Evolutionary conservation across 2,797 vertebrate genomes (phyloP), one percentile per base, ranked within the genome.

Genomic region (Chromobotia macracanthus): DNA sequence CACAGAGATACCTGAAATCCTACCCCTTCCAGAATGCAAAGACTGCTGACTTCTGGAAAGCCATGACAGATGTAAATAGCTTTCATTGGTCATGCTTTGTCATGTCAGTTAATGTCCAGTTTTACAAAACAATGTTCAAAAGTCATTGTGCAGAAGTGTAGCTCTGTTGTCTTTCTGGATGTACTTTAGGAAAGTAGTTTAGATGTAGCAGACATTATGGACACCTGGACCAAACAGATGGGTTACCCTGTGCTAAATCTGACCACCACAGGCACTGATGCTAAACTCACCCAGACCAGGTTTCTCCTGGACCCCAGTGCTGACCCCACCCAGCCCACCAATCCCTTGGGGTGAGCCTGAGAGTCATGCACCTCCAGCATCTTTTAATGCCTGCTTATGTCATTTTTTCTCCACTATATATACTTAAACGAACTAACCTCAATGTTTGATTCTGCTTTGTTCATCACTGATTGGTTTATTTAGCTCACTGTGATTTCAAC

Each of bases 191-290:
- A 92, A 83, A 98, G 96, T 70, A 35, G 74, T 1, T 48, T 93
- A 50, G 89, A 92, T 5, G 93, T 99, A 53, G 92, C 82, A 77
- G 91, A 94, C 51, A 94, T 97, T 0, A 98, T 99, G 98, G 94
- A 99, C 84, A 99, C 96, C 0, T 99, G 98, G 98, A 99, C 96
- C 25, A 94, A 90, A 75, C 97, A 99, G 89, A 99, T 99, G 98
- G 97, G 97, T 10, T 99, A 96, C 69, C 97, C 98, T 65, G 91
- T 98, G 48, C 63, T 99, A 46, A 72, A 85, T 3, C 87, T 97
- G 79, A 80, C 66, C n/a, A 71, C 86, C 53, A 75, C 85, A n/a
- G 84, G 25, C 2, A 25, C 50, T 0, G 0, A 60, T 0, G 58
- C 90, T 48, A 82, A 31, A 0, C 71, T 98, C 23, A 93, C 0